Evolutionary conservation across 1,140 invertebrate genomes (phyloP).

Genomic region (Drosophila parvula): DNA sequence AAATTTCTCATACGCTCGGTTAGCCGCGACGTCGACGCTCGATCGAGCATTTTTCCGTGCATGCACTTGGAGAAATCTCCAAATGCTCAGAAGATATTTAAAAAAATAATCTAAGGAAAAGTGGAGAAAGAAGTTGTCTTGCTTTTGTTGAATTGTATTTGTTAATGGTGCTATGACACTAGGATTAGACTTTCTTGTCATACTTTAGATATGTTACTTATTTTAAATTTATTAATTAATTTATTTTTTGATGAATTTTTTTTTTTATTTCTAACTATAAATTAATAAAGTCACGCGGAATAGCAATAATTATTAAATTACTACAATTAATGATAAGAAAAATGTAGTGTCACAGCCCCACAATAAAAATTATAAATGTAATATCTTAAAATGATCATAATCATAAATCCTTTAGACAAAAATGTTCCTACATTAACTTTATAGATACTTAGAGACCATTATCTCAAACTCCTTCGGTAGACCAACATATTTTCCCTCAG

Average conservation of each 20-base stretch:
- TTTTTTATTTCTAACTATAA: too few species aligned
- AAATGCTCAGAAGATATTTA: background rate
- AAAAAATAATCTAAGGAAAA: background rate
- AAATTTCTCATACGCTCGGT: conserved; percentile 65
- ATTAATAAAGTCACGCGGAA: too few species aligned
- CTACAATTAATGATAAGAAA: too few species aligned
- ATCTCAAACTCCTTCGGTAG: too few species aligned
- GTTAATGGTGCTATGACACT: background rate
- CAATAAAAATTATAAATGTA: background rate
- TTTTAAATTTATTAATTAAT: too few species aligned
- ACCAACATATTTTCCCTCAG: conserved; percentile 1
- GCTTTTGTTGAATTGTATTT: background rate
- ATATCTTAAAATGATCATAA: too few species aligned
- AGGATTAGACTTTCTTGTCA: too few species aligned
- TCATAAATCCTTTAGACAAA: background rate
- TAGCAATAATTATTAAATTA: too few species aligned
- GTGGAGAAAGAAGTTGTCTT: background rate
- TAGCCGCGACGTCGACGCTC: conserved; percentile 64
- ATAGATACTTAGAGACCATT: background rate
- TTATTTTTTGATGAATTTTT: too few species aligned
- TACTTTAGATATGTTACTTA: too few species aligned
- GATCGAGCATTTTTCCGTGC: conserved; percentile 40
- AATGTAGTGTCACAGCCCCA: background rate
- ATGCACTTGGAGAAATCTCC: conserved; percentile 14
- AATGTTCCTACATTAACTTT: background rate